Percentiles rank a stretch among this genome's conserved stretches.
phyloP scores from a whole-genome alignment of 2,888 invertebrate genomes.

The Erebia aethiops region DNA sequence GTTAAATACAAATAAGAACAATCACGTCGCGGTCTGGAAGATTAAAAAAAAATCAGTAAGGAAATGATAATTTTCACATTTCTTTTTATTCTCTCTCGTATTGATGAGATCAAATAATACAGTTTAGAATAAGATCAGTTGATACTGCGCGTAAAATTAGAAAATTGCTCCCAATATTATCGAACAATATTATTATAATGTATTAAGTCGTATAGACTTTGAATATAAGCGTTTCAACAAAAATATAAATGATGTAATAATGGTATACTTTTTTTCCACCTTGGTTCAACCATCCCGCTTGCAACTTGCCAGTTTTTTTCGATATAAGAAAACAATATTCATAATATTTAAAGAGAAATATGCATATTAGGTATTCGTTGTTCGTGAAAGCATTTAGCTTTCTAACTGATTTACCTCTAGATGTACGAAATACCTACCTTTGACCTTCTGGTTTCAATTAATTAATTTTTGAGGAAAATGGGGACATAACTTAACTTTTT shows the following conservation, averaged over 20 bases:
- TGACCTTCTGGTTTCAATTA: background rate
- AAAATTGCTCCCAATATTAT: too few relatives aligned
- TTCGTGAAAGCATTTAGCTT: constrained; percentile 11
- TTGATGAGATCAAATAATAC: too few relatives aligned
- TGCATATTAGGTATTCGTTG: background rate
- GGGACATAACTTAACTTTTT: background rate
- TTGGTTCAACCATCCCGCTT: constrained; percentile 1
- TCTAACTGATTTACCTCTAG: background rate
- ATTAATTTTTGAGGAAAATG: background rate
- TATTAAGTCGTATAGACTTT: too few relatives aligned
- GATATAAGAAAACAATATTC: background rate
- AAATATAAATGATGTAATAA: background rate
- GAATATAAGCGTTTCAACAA: background rate
- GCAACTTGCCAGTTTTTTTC: background rate
- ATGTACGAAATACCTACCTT: background rate
- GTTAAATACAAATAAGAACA: too few relatives aligned
- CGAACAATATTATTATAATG: too few relatives aligned
- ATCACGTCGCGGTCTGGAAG: too few relatives aligned
- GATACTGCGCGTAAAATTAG: too few relatives aligned
- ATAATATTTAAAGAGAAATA: background rate
- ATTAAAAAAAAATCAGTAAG: too few relatives aligned
- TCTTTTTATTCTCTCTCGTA: too few relatives aligned
- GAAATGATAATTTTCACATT: too few relatives aligned
- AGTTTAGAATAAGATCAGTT: too few relatives aligned
- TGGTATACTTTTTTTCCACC: background rate